Evolutionary conservation across 2,113 vertebrate genomes (phyloP).

Genomic region (Lagopus leucura): DNA sequence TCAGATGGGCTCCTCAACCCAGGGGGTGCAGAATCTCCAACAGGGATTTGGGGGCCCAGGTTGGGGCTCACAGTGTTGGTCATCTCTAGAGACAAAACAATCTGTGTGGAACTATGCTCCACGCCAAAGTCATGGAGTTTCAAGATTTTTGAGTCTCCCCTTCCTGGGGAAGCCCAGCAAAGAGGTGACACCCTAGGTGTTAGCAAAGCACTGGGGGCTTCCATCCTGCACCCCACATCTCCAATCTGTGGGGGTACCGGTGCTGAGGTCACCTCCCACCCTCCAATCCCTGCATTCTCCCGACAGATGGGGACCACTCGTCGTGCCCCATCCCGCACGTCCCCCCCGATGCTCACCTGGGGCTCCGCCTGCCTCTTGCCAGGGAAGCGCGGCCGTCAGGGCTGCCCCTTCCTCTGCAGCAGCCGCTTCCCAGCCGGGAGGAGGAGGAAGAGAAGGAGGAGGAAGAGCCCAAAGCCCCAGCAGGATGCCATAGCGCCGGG

Average conservation of each 20-base stretch:
- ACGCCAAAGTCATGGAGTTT: slow-evolving; percentile 25
- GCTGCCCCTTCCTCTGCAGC: slow-evolving; percentile 33
- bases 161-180: neutral
- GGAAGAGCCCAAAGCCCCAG: slow-evolving; percentile 3
- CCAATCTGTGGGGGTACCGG: accelerated
- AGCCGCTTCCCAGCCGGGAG: slow-evolving; percentile 33
- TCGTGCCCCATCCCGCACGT: neutral
- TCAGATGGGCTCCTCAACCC: accelerated
- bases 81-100: neutral
- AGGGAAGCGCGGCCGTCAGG: neutral
- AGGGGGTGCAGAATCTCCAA: accelerated
- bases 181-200: neutral
- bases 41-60: neutral
- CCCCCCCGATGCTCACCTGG: slow-evolving; percentile 38
- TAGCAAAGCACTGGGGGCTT: neutral
- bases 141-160: neutral
- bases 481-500: slow-evolving; percentile 61
- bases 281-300: neutral
- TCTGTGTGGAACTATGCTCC: too few species aligned
- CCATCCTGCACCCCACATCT: neutral
- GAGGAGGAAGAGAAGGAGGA: neutral
- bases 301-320: neutral
- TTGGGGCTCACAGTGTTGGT: neutral
- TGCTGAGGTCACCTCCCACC: neutral
- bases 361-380: neutral